Base-by-base conservation (phyloP, 2,797 vertebrate genomes). In the Argentina silus region DNA sequence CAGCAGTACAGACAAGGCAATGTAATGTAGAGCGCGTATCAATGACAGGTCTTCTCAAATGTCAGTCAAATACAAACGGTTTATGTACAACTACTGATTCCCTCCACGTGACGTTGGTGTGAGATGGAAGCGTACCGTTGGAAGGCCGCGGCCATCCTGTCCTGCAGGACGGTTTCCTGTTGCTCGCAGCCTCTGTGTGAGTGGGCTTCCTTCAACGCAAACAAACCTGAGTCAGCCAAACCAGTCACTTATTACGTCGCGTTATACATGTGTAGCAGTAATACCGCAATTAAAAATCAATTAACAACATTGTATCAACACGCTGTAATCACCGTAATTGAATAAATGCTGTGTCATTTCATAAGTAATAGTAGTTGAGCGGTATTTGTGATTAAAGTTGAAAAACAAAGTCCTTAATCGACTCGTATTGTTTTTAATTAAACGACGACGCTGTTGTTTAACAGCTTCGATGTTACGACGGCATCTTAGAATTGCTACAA, bases 51-150 rank as follows among this genome's bases (percentile, higher is more conserved):
- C 81, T 63, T 85, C 67, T 73, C 67, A 77, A 84, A 87, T 80
- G 89, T 90, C 91, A 90, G 85, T 60, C 86, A 80, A 91, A 90
- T 91, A 87, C 81, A 86, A 91, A 91, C 87, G 88, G 70, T 81
- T 87, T 83, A 81, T 70, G 42, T 83, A 75, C 85, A 89, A 91
- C 90, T 89, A 91, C 91, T 91, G 85, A 90, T 92, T 90, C 85
- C 86, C 85, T 86, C 89, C 81, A 77, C 84, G 86, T 89, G 86
- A 89, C 84, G 90, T 88, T 56, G 27, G 36, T n/a, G 27, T 10
- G 67, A 19, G 51, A 17, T 15, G 50, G 8, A 7, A 19, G 66
- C 6, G 19, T 88, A 98, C 95, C 90, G 92, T 75, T 90, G 90
- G 70, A 92, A 90, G 56, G 83, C 78, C 21, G 91, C 82, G 69